Evolutionary conservation across 2,797 vertebrate genomes (phyloP).

Genomic region (Alfaro cultratus): DNA sequence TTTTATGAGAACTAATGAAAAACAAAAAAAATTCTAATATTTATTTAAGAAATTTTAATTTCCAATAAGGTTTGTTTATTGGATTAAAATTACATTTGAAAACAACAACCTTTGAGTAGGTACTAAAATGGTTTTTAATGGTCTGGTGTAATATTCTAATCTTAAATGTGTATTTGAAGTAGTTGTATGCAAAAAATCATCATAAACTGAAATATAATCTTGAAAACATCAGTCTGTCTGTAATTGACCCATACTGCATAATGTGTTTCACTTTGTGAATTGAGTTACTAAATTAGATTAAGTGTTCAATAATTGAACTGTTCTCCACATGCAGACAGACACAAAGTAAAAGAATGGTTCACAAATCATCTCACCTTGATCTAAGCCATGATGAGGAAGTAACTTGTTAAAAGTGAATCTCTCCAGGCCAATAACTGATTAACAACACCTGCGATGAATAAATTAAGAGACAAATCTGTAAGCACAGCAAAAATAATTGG

Average conservation of each 20-base stretch:
- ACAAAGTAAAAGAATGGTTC: background rate
- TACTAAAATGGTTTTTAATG: background rate
- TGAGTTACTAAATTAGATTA: background rate
- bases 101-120: background rate
- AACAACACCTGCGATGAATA: conserved; percentile 50
- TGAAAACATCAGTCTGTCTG: background rate
- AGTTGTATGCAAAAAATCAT: background rate
- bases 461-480: conserved; percentile 49
- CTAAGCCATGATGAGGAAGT: conserved; percentile 12
- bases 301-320: background rate
- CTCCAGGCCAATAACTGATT: conserved; percentile 32
- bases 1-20: background rate
- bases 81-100: background rate
- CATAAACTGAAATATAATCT: background rate
- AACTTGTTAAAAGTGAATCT: conserved; percentile 18
- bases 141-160: background rate
- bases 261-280: background rate
- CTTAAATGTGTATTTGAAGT: background rate
- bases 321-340: no score
- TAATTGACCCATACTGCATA: background rate
- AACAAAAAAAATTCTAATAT: background rate
- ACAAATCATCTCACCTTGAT: background rate
- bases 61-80: background rate
- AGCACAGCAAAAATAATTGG: conserved; percentile 63
- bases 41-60: background rate